phyloP scores from a whole-genome alignment of 2,113 vertebrate species.

The Triplophysa tibetana region DNA sequence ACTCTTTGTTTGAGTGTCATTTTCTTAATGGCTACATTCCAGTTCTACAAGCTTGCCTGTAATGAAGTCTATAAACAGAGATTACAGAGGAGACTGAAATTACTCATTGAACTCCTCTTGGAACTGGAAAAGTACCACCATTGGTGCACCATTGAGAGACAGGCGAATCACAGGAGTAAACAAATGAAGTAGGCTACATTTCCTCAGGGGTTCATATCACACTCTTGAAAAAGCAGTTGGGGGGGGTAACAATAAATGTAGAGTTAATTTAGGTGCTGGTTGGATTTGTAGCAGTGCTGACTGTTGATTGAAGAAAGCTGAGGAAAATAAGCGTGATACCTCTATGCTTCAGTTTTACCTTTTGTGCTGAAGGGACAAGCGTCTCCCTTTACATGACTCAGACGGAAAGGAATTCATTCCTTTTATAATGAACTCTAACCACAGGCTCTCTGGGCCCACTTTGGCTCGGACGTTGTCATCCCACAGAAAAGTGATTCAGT shows the following conservation, averaged over 20 bases:
- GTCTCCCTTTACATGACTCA: background rate
- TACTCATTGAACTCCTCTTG: conserved; percentile 18
- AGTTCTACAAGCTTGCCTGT: background rate
- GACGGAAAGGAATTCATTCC: background rate
- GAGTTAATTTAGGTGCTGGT: background rate
- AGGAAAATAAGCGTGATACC: conserved; percentile 8
- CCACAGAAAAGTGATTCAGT: background rate
- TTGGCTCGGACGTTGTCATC: background rate
- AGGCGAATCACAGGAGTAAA: background rate
- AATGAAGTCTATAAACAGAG: conserved; percentile 15
- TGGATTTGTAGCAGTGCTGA: conserved; percentile 13
- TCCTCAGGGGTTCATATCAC: conserved; percentile 11
- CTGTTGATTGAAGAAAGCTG: background rate
- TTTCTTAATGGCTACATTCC: conserved; percentile 36
- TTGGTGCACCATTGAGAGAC: background rate
- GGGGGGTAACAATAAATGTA: background rate
- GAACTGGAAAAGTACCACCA: background rate
- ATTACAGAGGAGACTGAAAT: conserved; percentile 12
- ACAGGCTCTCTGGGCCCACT: conserved; percentile 2
- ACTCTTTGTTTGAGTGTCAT: background rate
- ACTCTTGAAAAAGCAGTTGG: conserved; percentile 13
- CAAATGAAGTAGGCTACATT: conserved; percentile 6
- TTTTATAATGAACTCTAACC: conserved; percentile 12
- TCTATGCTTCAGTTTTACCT: background rate
- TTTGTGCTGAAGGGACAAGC: background rate